Percentiles rank a stretch among this genome's conserved stretches.
Evolutionary conservation across 2,888 invertebrate species (phyloP).

Genomic region (Pandemis heparana): DNA sequence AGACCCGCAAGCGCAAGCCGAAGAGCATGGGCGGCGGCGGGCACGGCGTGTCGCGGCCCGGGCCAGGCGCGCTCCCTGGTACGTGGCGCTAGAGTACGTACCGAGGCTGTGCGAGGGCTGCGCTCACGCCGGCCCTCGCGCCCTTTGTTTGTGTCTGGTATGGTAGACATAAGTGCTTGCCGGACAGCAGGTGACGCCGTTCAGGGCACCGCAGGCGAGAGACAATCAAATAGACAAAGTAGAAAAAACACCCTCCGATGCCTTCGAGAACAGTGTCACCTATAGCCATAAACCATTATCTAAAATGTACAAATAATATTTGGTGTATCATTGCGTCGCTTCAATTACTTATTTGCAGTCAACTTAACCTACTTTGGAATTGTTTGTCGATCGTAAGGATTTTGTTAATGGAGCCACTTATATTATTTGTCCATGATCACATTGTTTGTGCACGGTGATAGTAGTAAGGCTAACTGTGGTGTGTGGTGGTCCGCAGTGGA

Average conservation of each 20-base stretch:
- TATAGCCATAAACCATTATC: conserved; percentile 15
- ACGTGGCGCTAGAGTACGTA: conserved; percentile 52
- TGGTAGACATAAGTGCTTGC: conserved; percentile 27
- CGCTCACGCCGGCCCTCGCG: conserved; percentile 9
- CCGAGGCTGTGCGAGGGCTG: conserved; percentile 27
- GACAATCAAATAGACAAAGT: background rate
- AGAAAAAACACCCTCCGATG: background rate
- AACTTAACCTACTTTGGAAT: conserved; percentile 6
- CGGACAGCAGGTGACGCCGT: conserved; percentile 10
- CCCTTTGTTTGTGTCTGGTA: conserved; percentile 13
- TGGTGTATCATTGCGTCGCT: background rate
- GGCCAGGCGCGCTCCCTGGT: conserved; percentile 68
- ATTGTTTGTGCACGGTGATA: conserved; percentile 25
- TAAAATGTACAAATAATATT: conserved; percentile 8
- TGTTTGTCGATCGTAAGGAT: conserved; percentile 2
- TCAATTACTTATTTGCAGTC: background rate
- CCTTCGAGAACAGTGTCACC: conserved; percentile 10
- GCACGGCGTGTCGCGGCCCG: conserved; percentile 63
- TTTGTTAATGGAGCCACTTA: background rate
- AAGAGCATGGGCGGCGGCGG: conserved; percentile 85
- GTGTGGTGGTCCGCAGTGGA: conserved; percentile 73
- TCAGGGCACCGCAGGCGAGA: conserved; percentile 1
- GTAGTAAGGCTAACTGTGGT: conserved; percentile 44
- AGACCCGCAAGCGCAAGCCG: conserved; percentile 97
- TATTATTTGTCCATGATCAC: conserved; percentile 29